Base-by-base conservation (phyloP, 1,140 invertebrate species). In the Nephila pilipes region DNA sequence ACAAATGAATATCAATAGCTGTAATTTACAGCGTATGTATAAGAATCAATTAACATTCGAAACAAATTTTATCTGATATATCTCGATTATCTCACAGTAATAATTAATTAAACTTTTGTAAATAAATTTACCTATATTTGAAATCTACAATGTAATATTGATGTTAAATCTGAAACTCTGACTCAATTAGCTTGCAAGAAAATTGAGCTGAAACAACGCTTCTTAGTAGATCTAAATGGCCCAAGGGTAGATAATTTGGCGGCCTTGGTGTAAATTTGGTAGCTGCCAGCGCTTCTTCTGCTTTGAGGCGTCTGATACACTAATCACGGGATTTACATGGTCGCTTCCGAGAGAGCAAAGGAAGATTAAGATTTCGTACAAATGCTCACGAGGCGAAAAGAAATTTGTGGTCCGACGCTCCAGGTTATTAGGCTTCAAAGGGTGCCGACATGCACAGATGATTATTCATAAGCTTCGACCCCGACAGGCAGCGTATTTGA, bases 251-350 rank as follows among this genome's bases (percentile, higher is more conserved):
- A n/a, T n/a, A n/a, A n/a, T n/a, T n/a, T 36, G 5, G 54, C 4
- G 0, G 25, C 69, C 16, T 18, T 18, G 18, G 22, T 18, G n/a
- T 55, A 29, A 8, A 10, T n/a, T 18, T 63, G 55, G 63, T 12
- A 20, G 5, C 65, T 46, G 38, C 38, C 2, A 8, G 4, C 38
- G 4, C 20, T 63, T 63, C 29, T 57, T 36, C 38, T 63, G 81
- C n/a, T n/a, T n/a, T n/a, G 85, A 83, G 90, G 90, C 81, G 90
- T 92, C 90, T 85, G 85, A 85, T 92, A 92, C 90, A 69, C 81
- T 92, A 92, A 92, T 92, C 90, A 92, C 90, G 80, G 89, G n/a
- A n/a, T n/a, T 58, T 83, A 55, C 69, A 55, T n/a, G 18, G 46
- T 80, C 89, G 29, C 58, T 83, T 69, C 90, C 36, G 65, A 57